phyloP scores from a whole-genome alignment of 2,113 vertebrate genomes.

The Laticauda colubrina region DNA sequence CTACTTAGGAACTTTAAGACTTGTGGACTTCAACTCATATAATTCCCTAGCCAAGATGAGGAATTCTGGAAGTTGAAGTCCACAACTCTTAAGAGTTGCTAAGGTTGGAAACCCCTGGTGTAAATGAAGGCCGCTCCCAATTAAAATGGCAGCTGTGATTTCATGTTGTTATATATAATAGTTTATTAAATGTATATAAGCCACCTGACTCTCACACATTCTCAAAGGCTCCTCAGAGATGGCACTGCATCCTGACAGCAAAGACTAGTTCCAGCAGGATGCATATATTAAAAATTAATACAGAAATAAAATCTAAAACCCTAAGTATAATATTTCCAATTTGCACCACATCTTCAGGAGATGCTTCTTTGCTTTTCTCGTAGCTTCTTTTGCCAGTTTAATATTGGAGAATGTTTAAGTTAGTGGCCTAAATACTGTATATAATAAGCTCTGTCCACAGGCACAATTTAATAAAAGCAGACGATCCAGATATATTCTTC shows the following conservation, averaged over 20 bases:
- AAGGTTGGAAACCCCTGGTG: background rate
- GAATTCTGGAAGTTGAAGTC: background rate
- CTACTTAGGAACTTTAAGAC: background rate
- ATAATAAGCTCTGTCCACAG: slow-evolving; percentile 58
- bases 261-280: background rate
- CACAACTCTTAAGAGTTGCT: background rate
- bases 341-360: background rate
- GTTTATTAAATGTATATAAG: background rate
- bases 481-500: slow-evolving; percentile 59
- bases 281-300: background rate
- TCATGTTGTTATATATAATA: background rate
- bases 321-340: background rate
- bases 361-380: background rate
- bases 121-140: background rate
- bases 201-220: background rate
- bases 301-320: background rate
- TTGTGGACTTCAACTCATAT: background rate
- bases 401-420: background rate
- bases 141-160: background rate
- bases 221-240: background rate
- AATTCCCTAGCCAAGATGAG: background rate
- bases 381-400: no score
- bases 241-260: background rate
- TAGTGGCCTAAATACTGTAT: background rate
- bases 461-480: slow-evolving; percentile 55